These are phyloP conservation scores for Habropoda laboriosa DNA, from an alignment of 1,140 invertebrate genomes.

Conservation along the genomic window DNA sequence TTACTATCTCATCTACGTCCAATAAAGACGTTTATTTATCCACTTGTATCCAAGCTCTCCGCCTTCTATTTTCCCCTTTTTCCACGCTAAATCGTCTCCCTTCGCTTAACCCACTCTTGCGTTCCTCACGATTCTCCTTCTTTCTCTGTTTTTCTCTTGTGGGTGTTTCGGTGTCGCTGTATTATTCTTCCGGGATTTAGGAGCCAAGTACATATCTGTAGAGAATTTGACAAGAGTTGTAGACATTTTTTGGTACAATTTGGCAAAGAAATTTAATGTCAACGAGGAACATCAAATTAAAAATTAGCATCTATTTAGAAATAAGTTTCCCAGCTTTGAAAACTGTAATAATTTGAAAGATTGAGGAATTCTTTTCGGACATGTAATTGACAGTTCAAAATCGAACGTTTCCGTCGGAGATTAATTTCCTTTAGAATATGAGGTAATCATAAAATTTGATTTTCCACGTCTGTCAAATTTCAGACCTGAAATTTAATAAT, in stretches of 20 bases:
- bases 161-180: too few species aligned
- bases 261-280: neutral
- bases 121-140: neutral
- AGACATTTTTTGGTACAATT: neutral
- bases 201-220: neutral
- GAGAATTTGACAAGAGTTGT: too few species aligned
- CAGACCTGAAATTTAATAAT: too few species aligned
- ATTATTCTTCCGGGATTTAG: neutral
- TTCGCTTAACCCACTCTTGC: neutral
- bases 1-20: slow-evolving; percentile 46
- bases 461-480: too few species aligned
- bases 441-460: too few species aligned
- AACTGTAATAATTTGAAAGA: too few species aligned
- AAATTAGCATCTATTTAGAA: too few species aligned
- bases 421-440: too few species aligned
- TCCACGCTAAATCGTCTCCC: neutral
- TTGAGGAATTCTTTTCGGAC: neutral
- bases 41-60: neutral
- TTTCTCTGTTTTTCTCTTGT: neutral
- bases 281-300: too few species aligned
- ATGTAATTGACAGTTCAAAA: too few species aligned
- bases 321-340: too few species aligned
- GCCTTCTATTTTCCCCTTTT: neutral
- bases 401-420: too few species aligned
- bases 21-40: slow-evolving; percentile 43